phyloP scores from a whole-genome alignment of 2,888 invertebrate genomes.

The Ferrisia virgata region DNA sequence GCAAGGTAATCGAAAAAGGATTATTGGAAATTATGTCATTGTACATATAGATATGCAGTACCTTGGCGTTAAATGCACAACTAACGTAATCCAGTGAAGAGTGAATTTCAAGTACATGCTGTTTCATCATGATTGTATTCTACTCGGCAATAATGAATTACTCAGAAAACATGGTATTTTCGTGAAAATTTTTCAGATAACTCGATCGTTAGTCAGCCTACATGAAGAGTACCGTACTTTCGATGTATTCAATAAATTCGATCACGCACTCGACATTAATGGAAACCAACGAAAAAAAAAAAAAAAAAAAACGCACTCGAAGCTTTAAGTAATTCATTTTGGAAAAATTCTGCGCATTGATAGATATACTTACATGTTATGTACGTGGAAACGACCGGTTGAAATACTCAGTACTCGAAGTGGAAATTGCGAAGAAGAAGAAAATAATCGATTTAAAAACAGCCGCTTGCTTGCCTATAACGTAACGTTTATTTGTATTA shows the following conservation, averaged over 20 bases:
- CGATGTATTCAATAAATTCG: background rate
- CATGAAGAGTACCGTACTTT: background rate
- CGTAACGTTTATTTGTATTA: background rate
- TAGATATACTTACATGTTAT: background rate
- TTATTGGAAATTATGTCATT: too few relatives aligned
- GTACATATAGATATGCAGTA: too few relatives aligned
- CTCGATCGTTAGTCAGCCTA: background rate
- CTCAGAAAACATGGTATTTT: background rate
- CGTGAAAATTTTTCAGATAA: background rate
- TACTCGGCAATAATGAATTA: background rate
- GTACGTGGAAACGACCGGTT: background rate
- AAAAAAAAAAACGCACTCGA: background rate
- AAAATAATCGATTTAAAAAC: background rate
- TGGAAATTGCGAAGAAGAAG: too few relatives aligned
- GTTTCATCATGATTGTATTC: background rate
- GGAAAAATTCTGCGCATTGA: background rate
- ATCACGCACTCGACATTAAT: background rate
- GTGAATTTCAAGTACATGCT: background rate
- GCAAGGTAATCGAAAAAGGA: too few relatives aligned
- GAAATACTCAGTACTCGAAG: background rate
- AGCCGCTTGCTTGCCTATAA: background rate
- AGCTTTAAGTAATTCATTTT: background rate
- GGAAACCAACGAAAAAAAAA: too few relatives aligned
- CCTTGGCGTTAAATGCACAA: background rate
- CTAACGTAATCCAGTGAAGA: background rate